A percentile compares a stretch with the other conserved stretches of the same genome.
These are phyloP conservation scores for Eilema griseolum DNA, from an alignment of 2,888 invertebrate species.

Conservation along the genomic window DNA sequence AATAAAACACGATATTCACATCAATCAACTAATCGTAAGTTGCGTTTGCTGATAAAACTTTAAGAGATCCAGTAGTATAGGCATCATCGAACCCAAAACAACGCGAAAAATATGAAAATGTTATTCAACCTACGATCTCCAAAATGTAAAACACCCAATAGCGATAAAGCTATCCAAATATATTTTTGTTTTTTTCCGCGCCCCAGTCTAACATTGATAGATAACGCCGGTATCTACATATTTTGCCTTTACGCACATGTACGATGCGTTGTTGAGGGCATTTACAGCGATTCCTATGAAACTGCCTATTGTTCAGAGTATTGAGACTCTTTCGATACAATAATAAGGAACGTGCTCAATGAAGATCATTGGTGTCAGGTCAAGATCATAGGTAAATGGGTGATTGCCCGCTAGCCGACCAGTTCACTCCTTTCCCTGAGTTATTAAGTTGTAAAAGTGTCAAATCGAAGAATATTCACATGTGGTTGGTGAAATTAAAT, in stretches of 20 bases:
- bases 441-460: not conserved
- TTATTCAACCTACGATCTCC: slow-evolving; percentile 50
- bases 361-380: not conserved
- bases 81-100: slow-evolving; percentile 29
- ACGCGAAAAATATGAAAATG: slow-evolving; percentile 50
- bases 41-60: not conserved
- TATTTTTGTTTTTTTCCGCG: slow-evolving; percentile 47
- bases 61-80: slow-evolving; percentile 21
- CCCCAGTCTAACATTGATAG: slow-evolving; percentile 49
- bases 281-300: not conserved
- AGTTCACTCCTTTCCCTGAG: not conserved
- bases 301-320: not conserved
- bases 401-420: not conserved
- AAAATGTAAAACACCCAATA: slow-evolving; percentile 52
- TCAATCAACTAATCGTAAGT: not conserved
- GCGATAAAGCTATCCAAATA: slow-evolving; percentile 41
- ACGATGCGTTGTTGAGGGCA: slow-evolving; percentile 28
- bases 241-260: slow-evolving; percentile 38
- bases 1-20: not conserved
- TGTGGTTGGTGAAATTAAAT: not conserved
- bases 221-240: slow-evolving; percentile 43
- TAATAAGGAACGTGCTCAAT: not conserved
- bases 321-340: not conserved
- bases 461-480: not conserved
- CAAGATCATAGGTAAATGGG: no score